Base-by-base conservation (phyloP, 2,797 vertebrate genomes). In the Hipposideros larvatus region DNA sequence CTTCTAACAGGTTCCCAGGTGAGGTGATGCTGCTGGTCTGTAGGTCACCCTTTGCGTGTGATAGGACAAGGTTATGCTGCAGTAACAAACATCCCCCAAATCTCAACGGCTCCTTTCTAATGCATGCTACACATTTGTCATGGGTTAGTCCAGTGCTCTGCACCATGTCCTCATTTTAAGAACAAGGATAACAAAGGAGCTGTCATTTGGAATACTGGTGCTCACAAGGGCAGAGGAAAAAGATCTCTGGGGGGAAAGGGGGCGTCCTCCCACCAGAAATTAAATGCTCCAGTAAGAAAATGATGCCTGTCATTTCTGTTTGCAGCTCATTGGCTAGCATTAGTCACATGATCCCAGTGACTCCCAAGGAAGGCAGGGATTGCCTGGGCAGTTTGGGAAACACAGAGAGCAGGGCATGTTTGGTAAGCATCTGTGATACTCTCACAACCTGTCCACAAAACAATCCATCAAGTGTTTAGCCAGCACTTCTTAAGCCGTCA, bases 111-210 rank as follows among this genome's bases (percentile, higher is more conserved):
- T 46, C 21, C 18, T 63, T 83, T 41, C n/a, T 51, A 22, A 10
- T 21, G 22, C 16, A 11, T 4, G 2, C 84, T 7, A 2, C 19
- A 10, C 2, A 18, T 3, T 34, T 24, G 2, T 26, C 61, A 13
- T 0, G 0, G n/a, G 14, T 43, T 13, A 28, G 26, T 18, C 1
- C 7, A 78, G 66, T 34, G 10, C 59, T 63, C 28, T 41, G 22
- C 13, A 59, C 46, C 5, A 2, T 0, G 16, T 13, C 57, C 9
- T 65, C 66, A 57, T 28, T 74, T 78, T 53, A 63, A 75, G 77
- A 80, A n/a, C 37, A 37, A 65, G 48, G 14, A n/a, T 28, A 15
- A 41, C 0, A 4, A 26, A 73, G 26, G 55, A 37, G 15, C 16
- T 9, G 7, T 63, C 59, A 5, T 28, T 1, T 10, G 31, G 66